These are phyloP conservation scores for Nannobrachium achirus DNA, from an alignment of 2,113 vertebrate species.

Conservation along the genomic window DNA sequence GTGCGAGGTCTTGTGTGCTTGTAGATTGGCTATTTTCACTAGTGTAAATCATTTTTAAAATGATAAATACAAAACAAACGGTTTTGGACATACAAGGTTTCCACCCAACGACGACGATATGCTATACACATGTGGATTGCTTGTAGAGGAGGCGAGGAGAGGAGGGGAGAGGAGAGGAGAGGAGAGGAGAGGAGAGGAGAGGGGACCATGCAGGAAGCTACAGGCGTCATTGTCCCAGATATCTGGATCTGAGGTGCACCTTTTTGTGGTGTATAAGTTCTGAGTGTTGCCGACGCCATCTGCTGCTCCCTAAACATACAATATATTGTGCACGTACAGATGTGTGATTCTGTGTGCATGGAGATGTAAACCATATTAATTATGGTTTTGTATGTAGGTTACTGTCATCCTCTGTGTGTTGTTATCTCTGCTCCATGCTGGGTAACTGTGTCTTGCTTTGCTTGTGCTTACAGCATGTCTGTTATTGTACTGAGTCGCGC, in stretches of 20 bases:
- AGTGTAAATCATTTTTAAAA: no score
- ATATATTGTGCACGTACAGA: not conserved
- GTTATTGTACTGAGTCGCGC: not conserved
- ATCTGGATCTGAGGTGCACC: conserved; percentile 34
- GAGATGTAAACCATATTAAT: not conserved
- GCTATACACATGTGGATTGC: no score
- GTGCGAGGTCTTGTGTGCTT: no score
- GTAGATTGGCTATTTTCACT: no score
- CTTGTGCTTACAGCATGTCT: not conserved
- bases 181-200: no score
- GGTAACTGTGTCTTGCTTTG: not conserved
- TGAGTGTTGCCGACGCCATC: no score
- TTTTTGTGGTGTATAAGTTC: not conserved
- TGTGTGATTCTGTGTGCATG: not conserved
- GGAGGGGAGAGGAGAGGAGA: no score
- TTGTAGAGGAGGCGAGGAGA: no score
- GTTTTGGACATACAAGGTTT: no score
- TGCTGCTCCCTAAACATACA: not conserved
- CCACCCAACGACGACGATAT: no score
- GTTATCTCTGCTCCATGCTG: no score
- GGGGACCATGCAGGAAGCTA: conserved; percentile 30
- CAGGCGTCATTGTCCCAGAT: conserved; percentile 55
- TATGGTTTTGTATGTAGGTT: conserved; percentile 3
- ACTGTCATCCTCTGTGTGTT: not conserved
- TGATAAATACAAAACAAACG: no score